Evolutionary conservation across 2,888 invertebrate species (phyloP).

Genomic region (Omphaloscelis lunosa): DNA sequence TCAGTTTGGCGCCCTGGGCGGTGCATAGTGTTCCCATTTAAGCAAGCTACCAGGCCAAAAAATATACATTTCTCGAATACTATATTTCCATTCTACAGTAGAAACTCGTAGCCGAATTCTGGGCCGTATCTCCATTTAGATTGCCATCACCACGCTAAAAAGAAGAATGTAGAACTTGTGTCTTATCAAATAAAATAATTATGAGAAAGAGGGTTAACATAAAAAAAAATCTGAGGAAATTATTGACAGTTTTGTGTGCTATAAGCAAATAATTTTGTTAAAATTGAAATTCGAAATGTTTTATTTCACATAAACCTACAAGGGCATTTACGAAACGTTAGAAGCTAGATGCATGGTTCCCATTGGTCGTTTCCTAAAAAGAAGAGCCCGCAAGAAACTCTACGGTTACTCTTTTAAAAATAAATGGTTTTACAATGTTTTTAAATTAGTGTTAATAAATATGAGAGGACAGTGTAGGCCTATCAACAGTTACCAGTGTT

Average conservation of each 20-base stretch:
- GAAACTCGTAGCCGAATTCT: neutral
- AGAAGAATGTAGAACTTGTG: neutral
- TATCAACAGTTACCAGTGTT: neutral
- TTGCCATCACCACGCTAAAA: neutral
- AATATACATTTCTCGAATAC: neutral
- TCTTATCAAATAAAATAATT: neutral
- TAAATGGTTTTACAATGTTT: too few species aligned
- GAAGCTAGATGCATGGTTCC: too few species aligned
- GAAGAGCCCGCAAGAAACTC: too few species aligned
- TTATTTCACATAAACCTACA: too few species aligned
- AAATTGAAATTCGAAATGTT: too few species aligned
- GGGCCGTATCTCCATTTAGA: too few species aligned
- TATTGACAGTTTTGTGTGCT: neutral
- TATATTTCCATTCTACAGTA: neutral
- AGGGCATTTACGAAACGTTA: too few species aligned
- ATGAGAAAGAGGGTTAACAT: neutral
- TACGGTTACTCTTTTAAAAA: too few species aligned
- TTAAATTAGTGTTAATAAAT: too few species aligned
- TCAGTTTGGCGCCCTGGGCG: conserved; percentile 70
- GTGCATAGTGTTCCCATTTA: conserved; percentile 62
- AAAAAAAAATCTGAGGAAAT: neutral
- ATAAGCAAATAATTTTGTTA: neutral
- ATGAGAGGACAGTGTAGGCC: too few species aligned
- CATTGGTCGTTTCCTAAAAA: too few species aligned
- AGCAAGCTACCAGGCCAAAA: neutral